These are phyloP conservation scores for Mycetomoellerius zeteki DNA, from an alignment of 1,140 invertebrate genomes.

Conservation along the genomic window DNA sequence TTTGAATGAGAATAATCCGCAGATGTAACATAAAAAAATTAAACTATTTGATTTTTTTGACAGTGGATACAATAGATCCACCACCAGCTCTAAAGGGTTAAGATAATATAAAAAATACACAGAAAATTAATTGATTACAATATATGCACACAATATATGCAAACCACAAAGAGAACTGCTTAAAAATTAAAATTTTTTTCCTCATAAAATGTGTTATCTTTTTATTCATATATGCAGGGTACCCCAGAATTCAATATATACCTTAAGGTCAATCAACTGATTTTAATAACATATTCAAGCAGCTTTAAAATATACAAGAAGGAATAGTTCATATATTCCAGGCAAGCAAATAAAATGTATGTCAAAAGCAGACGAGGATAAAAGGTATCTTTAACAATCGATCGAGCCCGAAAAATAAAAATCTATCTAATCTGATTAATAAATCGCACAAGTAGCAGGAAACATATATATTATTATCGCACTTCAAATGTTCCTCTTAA, in stretches of 20 bases:
- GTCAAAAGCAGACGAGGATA: slow-evolving; percentile 1
- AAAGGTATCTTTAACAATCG: slow-evolving; percentile 51
- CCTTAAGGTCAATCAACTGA: background rate
- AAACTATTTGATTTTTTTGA: too few relatives aligned
- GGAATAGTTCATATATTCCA: background rate
- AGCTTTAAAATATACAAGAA: background rate
- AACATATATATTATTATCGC: slow-evolving; percentile 40
- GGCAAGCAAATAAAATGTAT: background rate
- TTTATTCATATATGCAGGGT: background rate
- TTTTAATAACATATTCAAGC: slow-evolving; percentile 13
- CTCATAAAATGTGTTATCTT: background rate
- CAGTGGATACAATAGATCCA: too few relatives aligned
- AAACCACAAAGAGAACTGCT: background rate
- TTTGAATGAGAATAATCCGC: too few relatives aligned
- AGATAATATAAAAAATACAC: background rate
- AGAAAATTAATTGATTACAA: background rate
- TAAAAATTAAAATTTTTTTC: slow-evolving; percentile 7
- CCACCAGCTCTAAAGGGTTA: too few relatives aligned
- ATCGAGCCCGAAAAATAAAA: slow-evolving; percentile 41
- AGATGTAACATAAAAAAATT: too few relatives aligned
- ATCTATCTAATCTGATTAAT: slow-evolving; percentile 30
- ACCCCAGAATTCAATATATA: background rate
- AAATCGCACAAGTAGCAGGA: slow-evolving; percentile 20
- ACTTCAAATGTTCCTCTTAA: slow-evolving; percentile 18
- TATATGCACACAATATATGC: background rate